Conservation (phyloP, 2,888 invertebrate genomes). For the Chymomyza amoena region DNA sequence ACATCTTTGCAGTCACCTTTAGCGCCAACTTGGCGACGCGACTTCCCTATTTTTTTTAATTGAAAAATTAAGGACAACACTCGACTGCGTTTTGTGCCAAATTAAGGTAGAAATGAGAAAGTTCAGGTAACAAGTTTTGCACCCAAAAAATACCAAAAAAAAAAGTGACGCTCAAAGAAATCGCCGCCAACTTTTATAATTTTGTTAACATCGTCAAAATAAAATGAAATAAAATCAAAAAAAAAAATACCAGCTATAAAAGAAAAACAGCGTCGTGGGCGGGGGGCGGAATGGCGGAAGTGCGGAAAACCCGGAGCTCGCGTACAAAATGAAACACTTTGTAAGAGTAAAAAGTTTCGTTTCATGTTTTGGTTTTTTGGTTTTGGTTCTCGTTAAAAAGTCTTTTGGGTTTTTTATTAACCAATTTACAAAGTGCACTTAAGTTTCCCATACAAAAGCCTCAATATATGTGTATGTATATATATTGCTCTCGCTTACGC, state of each 20-base stretch:
- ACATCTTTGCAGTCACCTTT: not conserved
- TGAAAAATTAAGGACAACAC: slow-evolving; percentile 60
- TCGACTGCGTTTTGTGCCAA: slow-evolving; percentile 4
- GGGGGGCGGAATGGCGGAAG: not conserved
- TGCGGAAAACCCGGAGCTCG: not conserved
- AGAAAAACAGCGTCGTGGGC: not conserved
- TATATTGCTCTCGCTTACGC: not conserved
- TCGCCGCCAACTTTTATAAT: slow-evolving; percentile 64
- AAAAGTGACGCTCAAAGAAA: slow-evolving; percentile 35
- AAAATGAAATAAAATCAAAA: not conserved
- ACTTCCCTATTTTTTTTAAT: slow-evolving; percentile 38
- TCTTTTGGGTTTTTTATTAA: slow-evolving; percentile 56
- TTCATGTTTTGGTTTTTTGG: slow-evolving; percentile 51
- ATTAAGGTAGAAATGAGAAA: slow-evolving; percentile 21
- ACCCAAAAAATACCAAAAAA: slow-evolving; percentile 60
- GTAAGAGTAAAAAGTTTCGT: slow-evolving; percentile 55
- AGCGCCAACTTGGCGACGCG: slow-evolving; percentile 1
- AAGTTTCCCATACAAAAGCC: slow-evolving; percentile 51
- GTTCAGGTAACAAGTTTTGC: slow-evolving; percentile 57
- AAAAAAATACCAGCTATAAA: not conserved
- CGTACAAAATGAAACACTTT: slow-evolving; percentile 47
- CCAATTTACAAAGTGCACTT: slow-evolving; percentile 69
- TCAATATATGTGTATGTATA: slow-evolving; percentile 6
- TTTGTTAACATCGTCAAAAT: slow-evolving; percentile 57
- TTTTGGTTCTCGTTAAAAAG: slow-evolving; percentile 43